These are phyloP conservation scores for Hippocampus guttulatus DNA, from an alignment of 2,113 vertebrate species.

Conservation along the genomic window DNA sequence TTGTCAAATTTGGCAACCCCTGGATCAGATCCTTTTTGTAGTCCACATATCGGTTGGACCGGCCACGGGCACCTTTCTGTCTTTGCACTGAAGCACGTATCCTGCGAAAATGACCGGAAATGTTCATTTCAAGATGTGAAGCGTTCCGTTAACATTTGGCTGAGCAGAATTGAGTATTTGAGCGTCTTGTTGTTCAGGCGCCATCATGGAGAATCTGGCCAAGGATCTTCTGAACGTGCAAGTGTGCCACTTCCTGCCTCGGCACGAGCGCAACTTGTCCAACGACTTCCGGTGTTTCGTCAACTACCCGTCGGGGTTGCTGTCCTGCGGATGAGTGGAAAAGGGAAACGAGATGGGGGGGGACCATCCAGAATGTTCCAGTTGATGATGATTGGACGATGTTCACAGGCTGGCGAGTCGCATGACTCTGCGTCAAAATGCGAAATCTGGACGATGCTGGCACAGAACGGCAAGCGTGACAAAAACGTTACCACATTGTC, in stretches of 20 bases:
- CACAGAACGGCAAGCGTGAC: not conserved
- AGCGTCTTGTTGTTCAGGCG: conserved; percentile 69
- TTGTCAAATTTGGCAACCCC: no score
- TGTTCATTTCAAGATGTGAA: not conserved
- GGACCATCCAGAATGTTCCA: not conserved
- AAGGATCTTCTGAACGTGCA: conserved; percentile 77
- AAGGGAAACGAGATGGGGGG: not conserved
- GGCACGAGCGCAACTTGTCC: conserved; percentile 83
- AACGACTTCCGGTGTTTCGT: conserved; percentile 91
- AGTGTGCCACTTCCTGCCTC: conserved; percentile 83
- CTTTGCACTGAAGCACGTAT: no score
- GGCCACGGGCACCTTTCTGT: no score
- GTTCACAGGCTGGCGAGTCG: no score
- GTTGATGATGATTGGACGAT: not conserved
- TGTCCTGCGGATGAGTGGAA: conserved; percentile 39
- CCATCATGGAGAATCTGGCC: conserved; percentile 83
- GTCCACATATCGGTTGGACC: no score
- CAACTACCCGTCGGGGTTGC: conserved; percentile 83
- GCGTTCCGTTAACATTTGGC: not conserved
- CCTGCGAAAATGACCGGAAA: no score
- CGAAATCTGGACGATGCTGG: not conserved
- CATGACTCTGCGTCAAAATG: no score
- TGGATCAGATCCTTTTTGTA: no score
- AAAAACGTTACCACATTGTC: not conserved
- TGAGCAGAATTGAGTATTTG: not conserved